phyloP scores from a whole-genome alignment of 2,888 invertebrate genomes.

The Archips crataeganus region DNA sequence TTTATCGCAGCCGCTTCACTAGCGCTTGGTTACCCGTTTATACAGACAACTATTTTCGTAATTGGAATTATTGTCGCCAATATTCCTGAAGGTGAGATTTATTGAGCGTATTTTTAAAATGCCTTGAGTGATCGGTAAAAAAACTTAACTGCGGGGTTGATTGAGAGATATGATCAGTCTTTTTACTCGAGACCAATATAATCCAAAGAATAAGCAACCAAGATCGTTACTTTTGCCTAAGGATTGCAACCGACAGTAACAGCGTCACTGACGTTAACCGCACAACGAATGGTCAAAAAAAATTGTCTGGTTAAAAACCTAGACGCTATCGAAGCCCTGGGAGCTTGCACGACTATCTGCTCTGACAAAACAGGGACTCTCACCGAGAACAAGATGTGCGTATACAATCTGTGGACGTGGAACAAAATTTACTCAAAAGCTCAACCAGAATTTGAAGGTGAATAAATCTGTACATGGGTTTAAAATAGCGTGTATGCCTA shows the following conservation, averaged over 20 bases:
- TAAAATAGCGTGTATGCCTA: no score
- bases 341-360: constrained; percentile 99
- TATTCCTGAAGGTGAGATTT: constrained; percentile 93
- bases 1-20: constrained; percentile 98
- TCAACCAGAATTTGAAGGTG: constrained; percentile 81
- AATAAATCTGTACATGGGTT: constrained; percentile 12
- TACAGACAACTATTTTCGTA: constrained; percentile 98
- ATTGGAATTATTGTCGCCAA: constrained; percentile 99
- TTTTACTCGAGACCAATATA: no score
- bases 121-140: no score
- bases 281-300: constrained; percentile 99
- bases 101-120: not conserved
- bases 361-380: constrained; percentile 99
- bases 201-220: no score
- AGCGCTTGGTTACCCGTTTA: constrained; percentile 97
- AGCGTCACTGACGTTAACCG: constrained; percentile 98
- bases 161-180: not conserved
- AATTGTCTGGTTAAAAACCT: constrained; percentile 99
- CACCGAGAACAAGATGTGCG: constrained; percentile 99
- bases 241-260: constrained; percentile 98
- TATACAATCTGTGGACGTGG: constrained; percentile 99
- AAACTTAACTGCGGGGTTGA: no score
- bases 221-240: constrained; percentile 43
- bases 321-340: constrained; percentile 99
- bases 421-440: constrained; percentile 95